These are phyloP conservation scores for Actinia equina DNA, from an alignment of 64 coral and sea anemone genomes.

Conservation along the genomic window DNA sequence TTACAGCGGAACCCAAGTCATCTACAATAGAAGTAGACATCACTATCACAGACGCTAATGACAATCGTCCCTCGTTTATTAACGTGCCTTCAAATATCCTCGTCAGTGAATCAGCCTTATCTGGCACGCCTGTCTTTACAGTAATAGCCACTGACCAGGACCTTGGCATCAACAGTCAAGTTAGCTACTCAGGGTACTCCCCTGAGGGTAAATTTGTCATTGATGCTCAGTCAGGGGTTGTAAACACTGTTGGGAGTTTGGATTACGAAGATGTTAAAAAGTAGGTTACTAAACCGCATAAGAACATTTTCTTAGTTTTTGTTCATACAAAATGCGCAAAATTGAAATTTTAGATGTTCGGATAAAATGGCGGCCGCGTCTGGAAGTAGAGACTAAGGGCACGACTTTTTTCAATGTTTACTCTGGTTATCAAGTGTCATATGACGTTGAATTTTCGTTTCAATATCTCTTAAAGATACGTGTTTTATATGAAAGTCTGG, in stretches of 20 bases:
- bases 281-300: slow-evolving; percentile 11
- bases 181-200: slow-evolving; percentile 55
- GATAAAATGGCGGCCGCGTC: too few species aligned
- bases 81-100: slow-evolving; percentile 48
- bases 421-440: too few species aligned
- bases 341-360: too few species aligned
- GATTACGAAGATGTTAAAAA: slow-evolving; percentile 70
- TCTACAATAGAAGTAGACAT: slow-evolving; percentile 80
- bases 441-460: too few species aligned
- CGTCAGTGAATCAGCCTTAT: slow-evolving; percentile 73
- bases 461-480: too few species aligned
- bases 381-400: too few species aligned
- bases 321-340: not conserved
- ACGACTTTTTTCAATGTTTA: too few species aligned
- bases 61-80: slow-evolving; percentile 66
- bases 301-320: not conserved
- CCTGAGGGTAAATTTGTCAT: slow-evolving; percentile 69
- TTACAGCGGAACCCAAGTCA: slow-evolving; percentile 61
- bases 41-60: slow-evolving; percentile 76
- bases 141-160: slow-evolving; percentile 79
- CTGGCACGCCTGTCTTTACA: slow-evolving; percentile 78
- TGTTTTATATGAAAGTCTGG: too few species aligned
- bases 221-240: slow-evolving; percentile 63
- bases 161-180: slow-evolving; percentile 53
- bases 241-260: slow-evolving; percentile 51